Percentiles rank a stretch among this genome's conserved stretches.
Conservation (phyloP, 2,888 invertebrate species). For the Nezara viridula region DNA sequence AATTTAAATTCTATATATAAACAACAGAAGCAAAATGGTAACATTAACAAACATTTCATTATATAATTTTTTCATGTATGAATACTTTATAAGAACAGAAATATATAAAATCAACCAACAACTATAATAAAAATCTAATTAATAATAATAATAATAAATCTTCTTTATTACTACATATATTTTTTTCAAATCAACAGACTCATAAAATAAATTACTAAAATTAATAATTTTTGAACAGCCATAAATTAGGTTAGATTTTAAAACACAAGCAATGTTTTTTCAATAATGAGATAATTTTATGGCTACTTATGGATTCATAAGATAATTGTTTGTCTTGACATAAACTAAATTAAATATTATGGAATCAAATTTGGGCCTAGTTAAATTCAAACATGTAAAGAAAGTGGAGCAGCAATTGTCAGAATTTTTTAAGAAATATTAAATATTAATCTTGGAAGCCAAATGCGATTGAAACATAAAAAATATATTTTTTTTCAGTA, state of each 20-base stretch:
- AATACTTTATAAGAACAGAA: not conserved
- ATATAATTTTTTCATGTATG: not conserved
- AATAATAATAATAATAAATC: not conserved
- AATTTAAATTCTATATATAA: slow-evolving; percentile 46
- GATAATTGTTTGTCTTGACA: not conserved
- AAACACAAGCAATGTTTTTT: not conserved
- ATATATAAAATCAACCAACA: not conserved
- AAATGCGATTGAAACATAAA: slow-evolving; percentile 44
- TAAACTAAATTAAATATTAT: not conserved
- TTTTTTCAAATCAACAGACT: not conserved
- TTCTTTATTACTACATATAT: not conserved
- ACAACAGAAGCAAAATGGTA: not conserved
- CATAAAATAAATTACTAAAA: not conserved
- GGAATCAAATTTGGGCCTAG: not conserved
- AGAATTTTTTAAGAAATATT: slow-evolving; percentile 30
- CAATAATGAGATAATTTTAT: not conserved
- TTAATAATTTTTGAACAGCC: not conserved
- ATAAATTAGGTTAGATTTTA: not conserved
- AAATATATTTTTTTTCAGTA: slow-evolving; percentile 43
- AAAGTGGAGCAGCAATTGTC: slow-evolving; percentile 59
- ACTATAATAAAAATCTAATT: not conserved
- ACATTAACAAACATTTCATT: not conserved
- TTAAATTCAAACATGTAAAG: not conserved
- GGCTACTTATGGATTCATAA: not conserved
- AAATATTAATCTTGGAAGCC: slow-evolving; percentile 38